Conservation (phyloP, 2,797 vertebrate species). For the Anableps anableps region DNA sequence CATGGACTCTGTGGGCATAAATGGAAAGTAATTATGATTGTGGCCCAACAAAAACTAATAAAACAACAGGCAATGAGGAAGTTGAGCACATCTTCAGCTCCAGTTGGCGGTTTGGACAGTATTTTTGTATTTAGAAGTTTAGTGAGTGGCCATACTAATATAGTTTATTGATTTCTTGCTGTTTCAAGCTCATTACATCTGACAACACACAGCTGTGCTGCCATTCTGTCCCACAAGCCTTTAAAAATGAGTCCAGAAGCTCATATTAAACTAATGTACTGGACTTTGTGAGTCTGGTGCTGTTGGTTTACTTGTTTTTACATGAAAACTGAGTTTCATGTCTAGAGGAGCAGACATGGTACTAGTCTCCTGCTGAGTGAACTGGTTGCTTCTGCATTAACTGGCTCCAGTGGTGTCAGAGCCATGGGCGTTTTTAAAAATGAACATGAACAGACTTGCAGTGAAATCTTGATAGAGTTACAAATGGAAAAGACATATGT, state of each 20-base stretch:
- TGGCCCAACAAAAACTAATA: constrained; percentile 51
- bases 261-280: constrained; percentile 14
- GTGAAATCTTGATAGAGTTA: constrained; percentile 23
- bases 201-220: constrained; percentile 29
- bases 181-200: constrained; percentile 52
- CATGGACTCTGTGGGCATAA: constrained; percentile 45
- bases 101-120: constrained; percentile 40
- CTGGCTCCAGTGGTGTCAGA: constrained; percentile 21
- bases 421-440: constrained; percentile 8
- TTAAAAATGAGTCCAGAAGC: constrained; percentile 30
- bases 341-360: constrained; percentile 4
- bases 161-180: constrained; percentile 66
- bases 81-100: constrained; percentile 20
- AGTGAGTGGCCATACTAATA: constrained; percentile 54
- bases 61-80: constrained; percentile 47
- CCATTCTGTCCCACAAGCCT: constrained; percentile 30
- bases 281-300: constrained; percentile 21
- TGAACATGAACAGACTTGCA: constrained; percentile 19
- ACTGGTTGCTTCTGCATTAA: constrained; percentile 25
- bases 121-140: constrained; percentile 47
- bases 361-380: constrained; percentile 28
- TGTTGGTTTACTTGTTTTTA: constrained; percentile 13
- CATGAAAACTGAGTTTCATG: constrained; percentile 9
- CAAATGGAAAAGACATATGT: constrained; percentile 33
- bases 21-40: constrained; percentile 60